Evolutionary conservation across 2,797 vertebrate genomes (phyloP), one percentile per base, ranked within the genome.

Genomic region (Nannoperca australis): DNA sequence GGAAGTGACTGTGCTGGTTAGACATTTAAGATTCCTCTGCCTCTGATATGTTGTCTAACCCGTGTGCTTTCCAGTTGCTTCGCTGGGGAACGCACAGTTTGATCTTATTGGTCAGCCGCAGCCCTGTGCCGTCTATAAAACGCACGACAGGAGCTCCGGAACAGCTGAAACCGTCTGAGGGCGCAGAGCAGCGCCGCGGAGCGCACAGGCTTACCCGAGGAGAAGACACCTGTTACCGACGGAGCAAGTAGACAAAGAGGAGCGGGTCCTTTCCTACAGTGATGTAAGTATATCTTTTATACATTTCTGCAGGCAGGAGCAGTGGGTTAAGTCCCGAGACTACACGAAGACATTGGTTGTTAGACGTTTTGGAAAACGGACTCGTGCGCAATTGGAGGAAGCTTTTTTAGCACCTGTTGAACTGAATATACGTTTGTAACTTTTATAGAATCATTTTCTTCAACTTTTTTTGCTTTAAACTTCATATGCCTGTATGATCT

Each of bases 41-140:
- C n/a, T 60, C 12, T 70, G 27, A 55, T 10, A 17, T 22, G 60
- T 17, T 8, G 36, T 9, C 36, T 38, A 59, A 60, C 71, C 66
- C n/a, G 30, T 76, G 68, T 49, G 18, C 8, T 45, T 38, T 76
- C 62, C 58, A 7, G 40, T 78, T 71, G 67, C 38, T 66, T 81
- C 56, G 69, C 70, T 53, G 81, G 50, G 50, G 73, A n/a, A 40
- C 63, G 30, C 78, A 51, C 56, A 49, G 84, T 77, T 79, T 72
- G 75, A 79, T 94, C 87, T 91, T 66, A 95, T 95, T 95, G 94
- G 94, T 86, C 90, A 84, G 88, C 78, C 50, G 77, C 76, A 65
- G 87, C 81, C 47, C 54, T 58, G 78, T 63, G 84, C 54, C 49
- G 81, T 22, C 36, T 90, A 94, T 94, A 94, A 92, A 95, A 74